phyloP scores from a whole-genome alignment of 35 echinoderm and acorn worm species.

The Lytechinus pictus region DNA sequence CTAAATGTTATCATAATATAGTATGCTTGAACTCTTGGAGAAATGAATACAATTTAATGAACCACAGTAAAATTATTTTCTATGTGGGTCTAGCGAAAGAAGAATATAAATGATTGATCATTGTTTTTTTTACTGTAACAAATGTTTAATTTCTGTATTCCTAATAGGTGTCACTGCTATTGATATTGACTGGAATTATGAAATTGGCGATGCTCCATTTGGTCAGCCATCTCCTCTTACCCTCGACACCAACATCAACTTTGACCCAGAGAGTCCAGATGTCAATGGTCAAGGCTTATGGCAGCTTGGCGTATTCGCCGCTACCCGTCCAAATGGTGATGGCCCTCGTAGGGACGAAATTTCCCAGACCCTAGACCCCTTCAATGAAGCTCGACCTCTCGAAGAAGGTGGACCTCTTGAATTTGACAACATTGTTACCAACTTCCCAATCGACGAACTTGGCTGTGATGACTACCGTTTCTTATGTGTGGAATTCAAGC shows the following conservation, averaged over 20 bases:
- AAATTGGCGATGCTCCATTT: slow-evolving; percentile 39
- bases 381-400: slow-evolving; percentile 62
- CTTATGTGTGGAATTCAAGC: slow-evolving; percentile 83
- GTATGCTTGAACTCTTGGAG: background rate
- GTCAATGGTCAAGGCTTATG: slow-evolving; percentile 73
- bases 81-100: background rate
- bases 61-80: no score
- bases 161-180: slow-evolving; percentile 27
- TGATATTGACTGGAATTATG: slow-evolving; percentile 37
- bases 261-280: slow-evolving; percentile 63
- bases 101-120: background rate
- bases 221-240: slow-evolving; percentile 65
- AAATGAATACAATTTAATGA: no score
- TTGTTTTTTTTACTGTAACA: background rate
- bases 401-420: slow-evolving; percentile 57
- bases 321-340: slow-evolving; percentile 57
- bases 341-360: slow-evolving; percentile 51
- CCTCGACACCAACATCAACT: slow-evolving; percentile 67
- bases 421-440: slow-evolving; percentile 64
- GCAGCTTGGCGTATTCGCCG: slow-evolving; percentile 84
- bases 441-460: slow-evolving; percentile 63
- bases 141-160: background rate
- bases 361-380: slow-evolving; percentile 62
- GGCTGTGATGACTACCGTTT: slow-evolving; percentile 73
- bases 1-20: background rate